Evolutionary conservation across 2,888 invertebrate genomes (phyloP).

Genomic region (Tenthredo mesomela): DNA sequence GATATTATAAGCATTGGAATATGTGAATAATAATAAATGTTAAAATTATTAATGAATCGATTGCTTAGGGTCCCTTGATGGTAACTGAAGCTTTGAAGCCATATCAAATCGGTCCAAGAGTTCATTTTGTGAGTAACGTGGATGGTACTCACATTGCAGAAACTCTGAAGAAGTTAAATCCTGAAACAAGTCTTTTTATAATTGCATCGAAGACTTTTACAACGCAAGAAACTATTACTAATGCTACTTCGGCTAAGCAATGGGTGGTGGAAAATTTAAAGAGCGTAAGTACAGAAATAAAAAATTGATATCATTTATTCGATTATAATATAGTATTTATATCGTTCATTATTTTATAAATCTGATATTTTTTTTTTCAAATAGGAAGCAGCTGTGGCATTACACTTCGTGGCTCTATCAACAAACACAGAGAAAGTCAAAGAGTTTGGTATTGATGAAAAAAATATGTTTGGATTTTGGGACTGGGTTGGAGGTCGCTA

Average conservation of each 20-base stretch:
- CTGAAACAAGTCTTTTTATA: slow-evolving; percentile 98
- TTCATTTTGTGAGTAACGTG: slow-evolving; percentile 99
- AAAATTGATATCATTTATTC: slow-evolving; percentile 40
- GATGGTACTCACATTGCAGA: slow-evolving; percentile 99
- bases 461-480: slow-evolving; percentile 99
- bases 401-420: slow-evolving; percentile 98
- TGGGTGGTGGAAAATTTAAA: slow-evolving; percentile 95
- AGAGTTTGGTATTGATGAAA: slow-evolving; percentile 97
- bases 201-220: slow-evolving; percentile 99
- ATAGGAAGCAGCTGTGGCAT: slow-evolving; percentile 91
- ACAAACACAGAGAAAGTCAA: slow-evolving; percentile 97
- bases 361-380: slow-evolving; percentile 60
- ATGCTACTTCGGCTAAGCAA: slow-evolving; percentile 97
- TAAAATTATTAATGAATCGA: slow-evolving; percentile 29
- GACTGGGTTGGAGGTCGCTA: slow-evolving; percentile 99
- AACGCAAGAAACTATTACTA: slow-evolving; percentile 99
- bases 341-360: slow-evolving; percentile 12
- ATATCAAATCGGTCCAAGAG: slow-evolving; percentile 90
- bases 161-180: slow-evolving; percentile 91
- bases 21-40: neutral
- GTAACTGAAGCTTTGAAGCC: slow-evolving; percentile 98
- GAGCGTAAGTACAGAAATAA: slow-evolving; percentile 83
- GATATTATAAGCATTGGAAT: slow-evolving; percentile 27
- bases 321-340: slow-evolving; percentile 21
- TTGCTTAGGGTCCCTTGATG: slow-evolving; percentile 94